Base-by-base conservation (phyloP, 2,888 invertebrate genomes). In the Heliconius cydno region DNA sequence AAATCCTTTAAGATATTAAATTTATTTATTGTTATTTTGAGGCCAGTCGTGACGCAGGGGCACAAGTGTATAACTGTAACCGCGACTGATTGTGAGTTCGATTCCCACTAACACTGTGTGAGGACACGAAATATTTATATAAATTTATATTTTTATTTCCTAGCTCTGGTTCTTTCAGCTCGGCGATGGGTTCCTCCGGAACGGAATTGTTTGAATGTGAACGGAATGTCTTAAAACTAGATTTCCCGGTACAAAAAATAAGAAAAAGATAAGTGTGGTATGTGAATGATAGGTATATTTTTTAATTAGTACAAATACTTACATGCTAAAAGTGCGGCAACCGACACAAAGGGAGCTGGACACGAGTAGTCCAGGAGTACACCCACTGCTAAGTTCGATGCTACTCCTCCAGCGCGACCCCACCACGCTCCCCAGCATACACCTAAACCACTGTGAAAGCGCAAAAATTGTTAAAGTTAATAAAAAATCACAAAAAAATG, bases 361-460 rank as follows among this genome's bases (percentile, higher is more conserved):
- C 96, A 96, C 70, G 96, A 96, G 78, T 93, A 94, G 87, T 97
- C 97, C 76, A 97, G 92, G 3, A 96, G 91, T 38, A 94, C 95
- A 6, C 97, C 97, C 60, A 97, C 96, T 0, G 96, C 95, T 12
- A 96, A 84, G 89, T 97, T 97, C 79, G 96, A 96, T 0, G 95
- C 92, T 80, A 97, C 96, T 0, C 97, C 97, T 1, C 97, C 97
- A 0, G 96, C 90, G 79, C 97, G 92, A 3, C 97, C 97, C 87
- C 96, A 95, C 90, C 96, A 96, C 67, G 96, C 96, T 28, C 96
- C 96, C 90, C 96, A 94, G 83, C 96, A 97, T 0, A 97, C 95
- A 0, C 96, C 96, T 66, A 96, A 93, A 0, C 96, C 97, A 85
- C 96, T 96, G 87, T n/a, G n/a, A n/a, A n/a, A n/a, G n/a, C n/a